Evolutionary conservation across 1,140 invertebrate genomes (phyloP), one percentile per base, ranked within the genome.

Genomic region (Nasonia giraulti): DNA sequence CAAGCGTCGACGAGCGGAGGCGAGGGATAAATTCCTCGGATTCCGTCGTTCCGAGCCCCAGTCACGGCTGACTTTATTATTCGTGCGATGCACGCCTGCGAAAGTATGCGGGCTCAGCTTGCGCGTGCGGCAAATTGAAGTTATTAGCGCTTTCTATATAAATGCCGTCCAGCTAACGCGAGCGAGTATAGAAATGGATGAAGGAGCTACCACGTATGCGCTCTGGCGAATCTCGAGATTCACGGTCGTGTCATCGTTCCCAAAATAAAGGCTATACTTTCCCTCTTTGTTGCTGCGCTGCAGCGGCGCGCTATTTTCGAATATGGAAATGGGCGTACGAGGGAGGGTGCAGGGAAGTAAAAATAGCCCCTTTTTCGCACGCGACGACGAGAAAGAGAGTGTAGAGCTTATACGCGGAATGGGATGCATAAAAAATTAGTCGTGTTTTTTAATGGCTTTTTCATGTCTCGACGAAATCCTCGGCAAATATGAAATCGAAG

Each of bases 221-320:
- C 47, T 27, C 27, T 17, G 23, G 44, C 68, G 40, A 78, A 83
- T 83, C 78, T 84, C 12, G 50, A 47, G 83, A 80, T 80, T 80
- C 83, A 84, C 83, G 77, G 83, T 84, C 68, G 40, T 40, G 55
- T 33, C 82, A 79, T 78, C 82, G 66, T 31, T 80, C 80, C 75
- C 10, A 62, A 85, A 85, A 85, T 85, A 85, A 82, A 85, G 44
- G 84, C 86, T 55, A 17, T 31, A 71, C 68, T 71, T 71, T 71
- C 82, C 78, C 50, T 84, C 77, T 84, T 82, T 86, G 86, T 82
- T 73, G 20, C 55, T 62, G 31, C 27, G 20, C 55, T 62, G 31
- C 27, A 11, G 40, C 0, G 40, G 23, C 75, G 62, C 55, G 62
- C 77, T 80, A 80, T 84, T 84, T 84, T 84, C 83, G 77, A 80